These are phyloP conservation scores for Drosophila tropicalis DNA, from an alignment of 1,140 invertebrate species.

Conservation along the genomic window DNA sequence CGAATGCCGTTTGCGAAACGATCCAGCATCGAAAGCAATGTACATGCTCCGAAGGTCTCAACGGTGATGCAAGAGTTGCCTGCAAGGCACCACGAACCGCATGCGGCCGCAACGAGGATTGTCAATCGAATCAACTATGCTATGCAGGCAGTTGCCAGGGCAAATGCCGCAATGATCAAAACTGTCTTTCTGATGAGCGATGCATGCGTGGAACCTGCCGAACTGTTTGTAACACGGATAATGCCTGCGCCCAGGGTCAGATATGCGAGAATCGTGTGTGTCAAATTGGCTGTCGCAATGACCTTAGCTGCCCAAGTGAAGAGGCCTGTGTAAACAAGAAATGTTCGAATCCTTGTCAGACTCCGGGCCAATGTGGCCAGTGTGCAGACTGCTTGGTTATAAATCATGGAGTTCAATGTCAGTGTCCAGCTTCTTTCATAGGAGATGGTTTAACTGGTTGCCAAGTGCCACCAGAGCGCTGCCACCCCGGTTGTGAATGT, in stretches of 20 bases:
- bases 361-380: conserved; percentile 89
- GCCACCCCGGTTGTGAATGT: conserved; percentile 89
- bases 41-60: conserved; percentile 88
- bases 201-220: conserved; percentile 92
- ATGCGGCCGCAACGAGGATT: conserved; percentile 87
- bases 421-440: conserved; percentile 90
- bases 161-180: conserved; percentile 90
- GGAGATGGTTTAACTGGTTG: conserved; percentile 92
- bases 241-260: conserved; percentile 90
- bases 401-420: conserved; percentile 93
- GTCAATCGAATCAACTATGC: conserved; percentile 88
- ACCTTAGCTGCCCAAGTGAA: conserved; percentile 89
- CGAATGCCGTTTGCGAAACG: conserved; percentile 89
- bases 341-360: conserved; percentile 92
- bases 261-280: conserved; percentile 95
- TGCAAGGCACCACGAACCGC: conserved; percentile 88
- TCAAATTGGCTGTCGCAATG: conserved; percentile 92
- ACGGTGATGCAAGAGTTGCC: conserved; percentile 89
- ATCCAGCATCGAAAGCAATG: conserved; percentile 89
- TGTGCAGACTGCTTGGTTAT: conserved; percentile 92
- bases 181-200: conserved; percentile 92
- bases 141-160: conserved; percentile 89
- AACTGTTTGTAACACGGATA: conserved; percentile 92
- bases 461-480: conserved; percentile 86
- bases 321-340: conserved; percentile 92